These are phyloP conservation scores for Mylabris phalerata DNA, from an alignment of 1,140 invertebrate species.

Conservation along the genomic window DNA sequence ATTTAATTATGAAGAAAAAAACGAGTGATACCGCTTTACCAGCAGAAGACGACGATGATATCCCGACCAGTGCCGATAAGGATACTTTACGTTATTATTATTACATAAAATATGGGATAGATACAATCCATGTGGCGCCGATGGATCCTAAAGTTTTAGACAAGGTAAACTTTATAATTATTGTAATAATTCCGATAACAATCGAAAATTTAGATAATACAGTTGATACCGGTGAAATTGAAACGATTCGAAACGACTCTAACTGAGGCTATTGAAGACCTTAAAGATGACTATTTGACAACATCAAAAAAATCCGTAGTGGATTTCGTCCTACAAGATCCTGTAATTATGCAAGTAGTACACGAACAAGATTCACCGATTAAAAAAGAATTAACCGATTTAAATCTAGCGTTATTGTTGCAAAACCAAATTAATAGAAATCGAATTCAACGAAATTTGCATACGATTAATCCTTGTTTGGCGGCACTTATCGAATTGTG, in stretches of 20 bases:
- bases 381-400: conserved; percentile 54
- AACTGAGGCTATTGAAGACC: conserved; percentile 52
- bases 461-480: conserved; percentile 77
- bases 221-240: conserved; percentile 46
- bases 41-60: conserved; percentile 22
- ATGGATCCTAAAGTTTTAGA: conserved; percentile 57
- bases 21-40: conserved; percentile 42
- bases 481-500: conserved; percentile 74
- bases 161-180: conserved; percentile 38
- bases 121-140: conserved; percentile 77
- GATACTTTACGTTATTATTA: conserved; percentile 79
- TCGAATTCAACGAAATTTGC: conserved; percentile 56
- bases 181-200: conserved; percentile 1
- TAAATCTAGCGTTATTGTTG: conserved; percentile 56
- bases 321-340: conserved; percentile 80
- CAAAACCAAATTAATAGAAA: conserved; percentile 44
- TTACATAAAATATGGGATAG: conserved; percentile 82
- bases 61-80: conserved; percentile 56
- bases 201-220: conserved; percentile 38
- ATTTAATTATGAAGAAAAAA: conserved; percentile 46
- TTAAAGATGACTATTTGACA: conserved; percentile 71
- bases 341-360: conserved; percentile 44
- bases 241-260: conserved; percentile 54
- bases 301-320: conserved; percentile 82
- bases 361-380: conserved; percentile 45